Base-by-base conservation (phyloP, 1,140 invertebrate species). In the Theocolax elegans region DNA sequence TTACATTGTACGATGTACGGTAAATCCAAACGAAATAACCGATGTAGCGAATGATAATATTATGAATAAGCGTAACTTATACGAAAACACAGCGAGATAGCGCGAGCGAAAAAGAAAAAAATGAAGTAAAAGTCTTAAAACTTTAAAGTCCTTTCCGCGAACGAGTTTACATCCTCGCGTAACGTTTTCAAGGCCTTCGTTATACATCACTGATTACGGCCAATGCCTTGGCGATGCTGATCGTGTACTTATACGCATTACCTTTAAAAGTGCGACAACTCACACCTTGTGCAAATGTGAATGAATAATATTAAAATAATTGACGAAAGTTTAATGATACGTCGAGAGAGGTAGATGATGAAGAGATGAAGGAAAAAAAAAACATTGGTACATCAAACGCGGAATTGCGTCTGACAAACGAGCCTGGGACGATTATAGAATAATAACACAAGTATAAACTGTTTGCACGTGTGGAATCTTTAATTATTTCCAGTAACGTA, bases 401-500 rank as follows among this genome's bases (percentile, higher is more conserved):
- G 51, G 25, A 66, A 44, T 25, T 66, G 12, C 40, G 38, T 27
- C 54, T 66, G 10, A 66, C 27, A 56, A 66, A 66, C 1, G 44
- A 67, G 6, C 19, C 13, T 19, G 46, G 21, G 35, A 46, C 49
- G 44, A 56, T 49, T 64, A 25, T 27, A 46, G 62, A 65, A 59
- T 63, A 71, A 53, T 40, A 64, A 63, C 40, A 58, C 42, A 9
- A 46, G 49, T 38, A 65, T 42, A 2, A n/a, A 10, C 23, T 1
- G 0, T n/a, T 12, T 56, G 29, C 44, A 71, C 69, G 51, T 25
- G 53, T 12, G 38, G 60, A 63, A 70, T 63, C 21, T 15, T 46
- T 25, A 58, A 63, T 53, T 19, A 53, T 46, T 63, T 63, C 23
- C 25, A 63, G 38, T 62, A 35, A 27, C 13, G 46, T n/a, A 21